phyloP scores from a whole-genome alignment of 2,113 vertebrate species.

The Donacobius atricapilla region DNA sequence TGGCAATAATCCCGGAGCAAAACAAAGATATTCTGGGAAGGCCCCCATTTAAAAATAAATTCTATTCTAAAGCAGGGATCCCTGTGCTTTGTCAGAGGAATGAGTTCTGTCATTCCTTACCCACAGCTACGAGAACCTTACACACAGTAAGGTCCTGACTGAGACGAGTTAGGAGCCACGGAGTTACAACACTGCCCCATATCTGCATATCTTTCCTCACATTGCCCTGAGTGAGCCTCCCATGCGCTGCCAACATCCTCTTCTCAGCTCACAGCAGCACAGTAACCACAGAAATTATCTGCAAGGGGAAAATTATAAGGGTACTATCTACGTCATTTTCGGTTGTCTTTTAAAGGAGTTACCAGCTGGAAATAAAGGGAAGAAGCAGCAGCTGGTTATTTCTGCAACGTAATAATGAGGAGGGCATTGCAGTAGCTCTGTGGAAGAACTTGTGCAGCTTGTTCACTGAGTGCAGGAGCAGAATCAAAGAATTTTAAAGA shows the following conservation, averaged over 20 bases:
- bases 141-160: background rate
- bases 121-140: background rate
- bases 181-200: background rate
- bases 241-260: background rate
- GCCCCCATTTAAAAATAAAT: background rate
- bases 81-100: background rate
- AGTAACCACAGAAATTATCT: background rate
- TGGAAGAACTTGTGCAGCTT: background rate
- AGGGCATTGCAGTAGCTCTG: background rate
- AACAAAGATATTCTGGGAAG: conserved; percentile 41
- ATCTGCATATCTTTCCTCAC: background rate
- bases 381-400: background rate
- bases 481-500: background rate
- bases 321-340: background rate
- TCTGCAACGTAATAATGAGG: background rate
- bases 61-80: background rate
- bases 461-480: background rate
- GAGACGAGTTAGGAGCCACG: accelerated
- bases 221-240: background rate
- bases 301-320: background rate
- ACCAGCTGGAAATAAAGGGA: background rate
- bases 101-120: background rate
- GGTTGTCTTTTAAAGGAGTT: background rate
- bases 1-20: conserved; percentile 23
- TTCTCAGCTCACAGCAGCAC: background rate